Evolutionary conservation across 2,888 invertebrate genomes (phyloP).

Genomic region (Limenitis arthemis): DNA sequence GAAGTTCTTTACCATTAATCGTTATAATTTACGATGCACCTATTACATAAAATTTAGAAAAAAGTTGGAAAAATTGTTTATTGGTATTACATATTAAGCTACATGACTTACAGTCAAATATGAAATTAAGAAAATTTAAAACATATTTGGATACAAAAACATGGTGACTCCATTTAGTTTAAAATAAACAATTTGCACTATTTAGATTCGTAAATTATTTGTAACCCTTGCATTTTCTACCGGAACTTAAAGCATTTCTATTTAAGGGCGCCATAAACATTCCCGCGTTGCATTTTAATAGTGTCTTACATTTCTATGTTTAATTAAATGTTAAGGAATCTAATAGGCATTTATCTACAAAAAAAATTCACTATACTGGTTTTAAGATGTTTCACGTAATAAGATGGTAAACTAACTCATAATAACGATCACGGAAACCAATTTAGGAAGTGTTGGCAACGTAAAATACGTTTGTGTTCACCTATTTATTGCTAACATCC

Average conservation of each 20-base stretch:
- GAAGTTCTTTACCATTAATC: too few relatives aligned
- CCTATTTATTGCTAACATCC: constrained; percentile 70
- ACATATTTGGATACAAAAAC: not conserved
- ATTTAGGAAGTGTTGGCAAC: constrained; percentile 65
- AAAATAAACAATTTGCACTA: not conserved
- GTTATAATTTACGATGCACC: too few relatives aligned
- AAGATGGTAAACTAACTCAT: constrained; percentile 30
- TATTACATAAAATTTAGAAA: too few relatives aligned
- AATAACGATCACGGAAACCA: constrained; percentile 55
- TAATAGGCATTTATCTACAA: constrained; percentile 1
- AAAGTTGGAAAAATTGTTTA: too few relatives aligned
- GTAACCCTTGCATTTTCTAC: constrained; percentile 13
- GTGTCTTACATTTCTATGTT: constrained; percentile 10
- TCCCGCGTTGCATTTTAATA: constrained; percentile 16
- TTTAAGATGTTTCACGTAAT: not conserved
- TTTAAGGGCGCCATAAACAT: constrained; percentile 18
- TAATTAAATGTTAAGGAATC: constrained; percentile 12
- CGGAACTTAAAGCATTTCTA: constrained; percentile 21
- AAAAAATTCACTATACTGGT: not conserved
- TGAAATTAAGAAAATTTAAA: too few relatives aligned
- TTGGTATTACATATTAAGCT: too few relatives aligned
- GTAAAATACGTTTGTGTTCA: constrained; percentile 69
- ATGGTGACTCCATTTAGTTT: not conserved
- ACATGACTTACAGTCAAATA: too few relatives aligned
- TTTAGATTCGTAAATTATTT: constrained; percentile 5